A percentile compares a stretch with the other conserved stretches of the same genome.
These are phyloP conservation scores for Scaptomyza polygonia DNA, from an alignment of 2,888 invertebrate species.

Conservation along the genomic window DNA sequence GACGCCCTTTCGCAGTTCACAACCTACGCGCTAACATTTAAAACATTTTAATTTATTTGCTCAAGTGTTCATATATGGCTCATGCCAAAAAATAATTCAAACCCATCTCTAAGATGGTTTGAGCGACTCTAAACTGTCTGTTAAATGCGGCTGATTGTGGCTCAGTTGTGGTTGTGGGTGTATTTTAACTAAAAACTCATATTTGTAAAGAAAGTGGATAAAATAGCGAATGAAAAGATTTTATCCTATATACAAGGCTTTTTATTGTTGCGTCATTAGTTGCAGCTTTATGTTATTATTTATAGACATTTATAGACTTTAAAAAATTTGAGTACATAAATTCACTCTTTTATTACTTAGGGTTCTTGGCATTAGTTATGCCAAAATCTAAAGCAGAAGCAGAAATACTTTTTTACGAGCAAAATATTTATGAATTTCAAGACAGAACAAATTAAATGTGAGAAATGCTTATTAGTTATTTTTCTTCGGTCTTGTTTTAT, in stretches of 20 bases:
- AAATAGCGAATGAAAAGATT: neutral
- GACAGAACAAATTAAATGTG: neutral
- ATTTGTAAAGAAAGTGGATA: constrained; percentile 19
- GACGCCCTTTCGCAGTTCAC: constrained; percentile 65
- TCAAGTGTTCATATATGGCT: constrained; percentile 37
- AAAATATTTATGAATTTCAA: neutral
- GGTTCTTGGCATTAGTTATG: no score
- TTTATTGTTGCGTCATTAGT: neutral
- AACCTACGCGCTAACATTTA: constrained; percentile 46
- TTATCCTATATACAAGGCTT: no score
- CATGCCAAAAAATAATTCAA: constrained; percentile 11
- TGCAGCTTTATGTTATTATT: neutral
- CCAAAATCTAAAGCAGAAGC: neutral
- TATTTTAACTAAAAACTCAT: neutral
- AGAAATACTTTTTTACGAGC: neutral
- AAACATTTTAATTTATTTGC: constrained; percentile 63
- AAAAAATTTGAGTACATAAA: no score
- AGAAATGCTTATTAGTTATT: neutral
- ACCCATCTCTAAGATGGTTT: constrained; percentile 4
- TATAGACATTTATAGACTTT: neutral
- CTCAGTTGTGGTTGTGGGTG: constrained; percentile 23
- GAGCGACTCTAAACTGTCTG: neutral
- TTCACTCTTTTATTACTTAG: no score
- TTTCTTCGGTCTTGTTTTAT: neutral
- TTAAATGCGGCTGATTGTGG: constrained; percentile 14